Percentiles rank a stretch among this genome's conserved stretches.
phyloP scores from a whole-genome alignment of 2,797 vertebrate genomes.

The Centroberyx gerrardi region DNA sequence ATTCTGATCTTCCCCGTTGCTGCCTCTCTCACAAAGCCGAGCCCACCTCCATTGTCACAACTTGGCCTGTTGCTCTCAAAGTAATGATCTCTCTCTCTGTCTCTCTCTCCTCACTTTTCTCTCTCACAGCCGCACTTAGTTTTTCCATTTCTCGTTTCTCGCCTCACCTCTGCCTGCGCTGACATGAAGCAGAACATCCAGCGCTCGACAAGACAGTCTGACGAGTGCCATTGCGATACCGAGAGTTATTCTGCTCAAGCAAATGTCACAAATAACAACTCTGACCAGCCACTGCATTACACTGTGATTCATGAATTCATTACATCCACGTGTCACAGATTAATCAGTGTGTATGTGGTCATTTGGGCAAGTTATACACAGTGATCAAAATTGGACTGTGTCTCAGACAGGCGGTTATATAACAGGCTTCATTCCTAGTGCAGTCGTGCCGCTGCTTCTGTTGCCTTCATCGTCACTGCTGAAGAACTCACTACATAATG shows the following conservation, averaged over 20 bases:
- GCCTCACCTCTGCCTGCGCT: slow-evolving; percentile 9
- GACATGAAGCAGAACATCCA: slow-evolving; percentile 6
- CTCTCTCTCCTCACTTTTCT: not conserved
- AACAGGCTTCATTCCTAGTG: not conserved
- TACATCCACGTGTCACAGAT: not conserved
- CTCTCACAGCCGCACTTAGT: not conserved
- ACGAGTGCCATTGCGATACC: slow-evolving; percentile 15
- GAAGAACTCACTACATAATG: not conserved
- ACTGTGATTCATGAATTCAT: slow-evolving; percentile 16
- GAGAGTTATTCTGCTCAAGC: slow-evolving; percentile 27
- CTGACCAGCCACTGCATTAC: slow-evolving; percentile 10
- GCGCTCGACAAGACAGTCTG: slow-evolving; percentile 15
- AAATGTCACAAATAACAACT: slow-evolving; percentile 36
- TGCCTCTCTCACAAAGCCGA: not conserved
- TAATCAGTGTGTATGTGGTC: not conserved
- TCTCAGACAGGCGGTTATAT: not conserved
- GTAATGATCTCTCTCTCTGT: slow-evolving; percentile 1
- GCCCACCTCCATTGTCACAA: slow-evolving; percentile 9
- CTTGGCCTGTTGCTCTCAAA: slow-evolving; percentile 15
- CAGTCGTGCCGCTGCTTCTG: not conserved
- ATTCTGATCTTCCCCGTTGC: not conserved
- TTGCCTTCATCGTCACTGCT: not conserved
- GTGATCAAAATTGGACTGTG: not conserved
- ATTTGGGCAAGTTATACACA: not conserved
- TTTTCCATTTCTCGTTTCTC: slow-evolving; percentile 19